Evolutionary conservation across 2,888 invertebrate species (phyloP).

Genomic region (Acrobasis consociella): DNA sequence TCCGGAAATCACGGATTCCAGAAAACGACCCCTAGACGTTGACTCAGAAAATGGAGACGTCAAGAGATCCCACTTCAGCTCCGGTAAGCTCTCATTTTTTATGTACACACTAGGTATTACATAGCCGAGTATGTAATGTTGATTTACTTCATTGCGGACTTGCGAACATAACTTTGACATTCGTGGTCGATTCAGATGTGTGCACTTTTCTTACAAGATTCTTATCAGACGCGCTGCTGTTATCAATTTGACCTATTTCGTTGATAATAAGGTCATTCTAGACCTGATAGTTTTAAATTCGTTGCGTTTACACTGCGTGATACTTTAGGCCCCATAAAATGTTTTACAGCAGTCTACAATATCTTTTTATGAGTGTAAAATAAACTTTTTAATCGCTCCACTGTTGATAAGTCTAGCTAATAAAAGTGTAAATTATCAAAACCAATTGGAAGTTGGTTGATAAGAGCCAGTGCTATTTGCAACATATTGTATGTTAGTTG

Average conservation of each 20-base stretch:
- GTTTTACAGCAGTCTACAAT: slow-evolving; percentile 21
- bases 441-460: slow-evolving; percentile 45
- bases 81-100: slow-evolving; percentile 85
- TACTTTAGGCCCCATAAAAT: slow-evolving; percentile 26
- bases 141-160: slow-evolving; percentile 68
- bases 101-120: slow-evolving; percentile 38
- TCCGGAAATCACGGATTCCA: slow-evolving; percentile 95
- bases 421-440: slow-evolving; percentile 34
- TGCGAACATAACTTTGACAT: slow-evolving; percentile 74
- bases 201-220: slow-evolving; percentile 71
- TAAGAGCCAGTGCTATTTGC: slow-evolving; percentile 40
- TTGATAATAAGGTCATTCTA: slow-evolving; percentile 61
- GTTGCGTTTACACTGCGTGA: not conserved
- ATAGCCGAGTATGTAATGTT: slow-evolving; percentile 39
- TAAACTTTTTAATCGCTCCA: slow-evolving; percentile 25
- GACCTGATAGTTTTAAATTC: slow-evolving; percentile 38
- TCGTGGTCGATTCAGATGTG: slow-evolving; percentile 61
- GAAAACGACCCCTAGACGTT: slow-evolving; percentile 94
- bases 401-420: slow-evolving; percentile 21
- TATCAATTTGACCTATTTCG: slow-evolving; percentile 77
- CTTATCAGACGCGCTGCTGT: slow-evolving; percentile 69
- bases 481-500: slow-evolving; percentile 29
- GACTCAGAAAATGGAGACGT: slow-evolving; percentile 94
- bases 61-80: slow-evolving; percentile 95
- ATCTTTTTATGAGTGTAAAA: slow-evolving; percentile 19